Evolutionary conservation across 2,113 vertebrate genomes (phyloP), one percentile per base, ranked within the genome.

Genomic region (Quiscalus mexicanus): DNA sequence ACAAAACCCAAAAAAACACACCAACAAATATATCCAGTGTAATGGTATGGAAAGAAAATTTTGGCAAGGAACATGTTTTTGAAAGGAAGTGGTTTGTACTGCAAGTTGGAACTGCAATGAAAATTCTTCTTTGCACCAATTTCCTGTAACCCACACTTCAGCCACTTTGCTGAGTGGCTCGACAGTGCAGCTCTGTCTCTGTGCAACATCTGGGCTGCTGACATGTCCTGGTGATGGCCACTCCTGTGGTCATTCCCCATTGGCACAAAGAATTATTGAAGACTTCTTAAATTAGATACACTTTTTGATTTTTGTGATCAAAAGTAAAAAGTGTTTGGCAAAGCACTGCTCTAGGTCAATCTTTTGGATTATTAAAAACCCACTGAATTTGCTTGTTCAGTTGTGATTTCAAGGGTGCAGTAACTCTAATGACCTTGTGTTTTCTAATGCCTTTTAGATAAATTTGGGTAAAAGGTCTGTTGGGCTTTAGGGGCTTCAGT

Each of bases 51-150:
- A 75, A 75, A 22, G 47, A 77, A 82, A 78, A 62, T 18, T 62
- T 52, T 84, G 69, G 64, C 84, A 91, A 84, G 77, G 41, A 30
- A n/a, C 70, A 35, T 41, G 6, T 52, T 79, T 63, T 37, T 85
- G 58, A 39, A 80, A 80, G 79, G 49, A 88, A 88, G 53, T 64
- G 58, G 27, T 50, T 83, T 95, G 28, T 68, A 20, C 30, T n/a
- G 41, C 55, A 49, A 56, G 67, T 39, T 75, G 39, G 56, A 84
- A 17, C 47, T 67, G 81, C 63, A 56, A 13, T 62, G 63, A 90
- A 86, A 73, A 79, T 68, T 63, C 6, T 69, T 80, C 64, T 71
- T 90, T 31, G 31, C 31, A 28, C 59, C 1, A 0, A 5, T 52
- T 76, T 93, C 49, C 71, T 73, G 67, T 65, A 68, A 71, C 7